Percentiles rank a stretch among this genome's conserved stretches.
These are phyloP conservation scores for Cavia aperea DNA, from an alignment of 2,113 vertebrate genomes.

Conservation along the genomic window DNA sequence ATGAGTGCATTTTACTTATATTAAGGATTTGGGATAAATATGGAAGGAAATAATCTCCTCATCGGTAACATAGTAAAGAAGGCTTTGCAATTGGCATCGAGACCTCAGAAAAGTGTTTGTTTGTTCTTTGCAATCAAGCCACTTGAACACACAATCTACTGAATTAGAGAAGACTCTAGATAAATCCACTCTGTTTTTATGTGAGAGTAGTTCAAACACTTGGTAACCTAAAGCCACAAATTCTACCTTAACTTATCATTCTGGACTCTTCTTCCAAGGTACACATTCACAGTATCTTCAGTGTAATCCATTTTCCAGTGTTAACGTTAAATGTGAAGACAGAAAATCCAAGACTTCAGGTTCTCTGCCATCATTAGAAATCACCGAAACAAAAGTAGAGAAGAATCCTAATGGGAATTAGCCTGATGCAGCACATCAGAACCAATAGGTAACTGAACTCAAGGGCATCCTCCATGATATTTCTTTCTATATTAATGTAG, in stretches of 20 bases:
- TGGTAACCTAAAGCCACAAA: neutral
- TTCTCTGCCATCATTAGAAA: neutral
- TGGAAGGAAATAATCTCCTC: neutral
- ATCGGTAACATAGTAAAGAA: neutral
- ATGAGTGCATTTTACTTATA: neutral
- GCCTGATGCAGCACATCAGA: neutral
- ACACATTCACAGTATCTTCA: conserved; percentile 19
- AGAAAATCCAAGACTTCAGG: neutral
- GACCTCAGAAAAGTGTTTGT: neutral
- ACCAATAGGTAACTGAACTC: neutral
- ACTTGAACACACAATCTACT: neutral
- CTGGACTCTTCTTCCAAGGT: neutral
- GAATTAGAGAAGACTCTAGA: neutral
- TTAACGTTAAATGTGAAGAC: neutral
- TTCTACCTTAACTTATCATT: neutral
- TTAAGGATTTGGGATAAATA: neutral
- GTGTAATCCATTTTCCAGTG: neutral
- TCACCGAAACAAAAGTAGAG: neutral
- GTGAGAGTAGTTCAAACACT: conserved; percentile 23
- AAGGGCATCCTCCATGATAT: neutral
- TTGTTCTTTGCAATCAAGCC: neutral
- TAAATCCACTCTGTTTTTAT: neutral
- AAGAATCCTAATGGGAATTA: neutral
- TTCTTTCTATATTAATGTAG: neutral
- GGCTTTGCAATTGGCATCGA: neutral